Evolutionary conservation across 35 echinoderm and acorn worm species (phyloP).

Genomic region (Eucidaris tribuloides): DNA sequence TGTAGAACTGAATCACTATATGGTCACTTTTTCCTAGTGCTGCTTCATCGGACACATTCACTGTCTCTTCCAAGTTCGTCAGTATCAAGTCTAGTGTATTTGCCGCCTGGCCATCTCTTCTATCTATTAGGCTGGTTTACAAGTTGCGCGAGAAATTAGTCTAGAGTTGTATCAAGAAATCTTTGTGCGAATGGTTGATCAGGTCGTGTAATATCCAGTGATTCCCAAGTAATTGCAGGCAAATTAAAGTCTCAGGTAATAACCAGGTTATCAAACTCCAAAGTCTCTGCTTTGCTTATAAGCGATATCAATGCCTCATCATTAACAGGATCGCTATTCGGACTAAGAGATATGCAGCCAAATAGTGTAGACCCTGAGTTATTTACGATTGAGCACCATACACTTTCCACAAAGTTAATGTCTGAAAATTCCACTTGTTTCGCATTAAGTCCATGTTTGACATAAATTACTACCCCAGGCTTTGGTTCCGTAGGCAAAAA

Average conservation of each 20-base stretch:
- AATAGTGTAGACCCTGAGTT: background rate
- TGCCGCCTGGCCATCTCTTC: background rate
- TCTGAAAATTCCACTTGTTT: background rate
- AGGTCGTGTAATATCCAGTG: background rate
- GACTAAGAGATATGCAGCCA: background rate
- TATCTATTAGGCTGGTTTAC: background rate
- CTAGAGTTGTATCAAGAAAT: background rate
- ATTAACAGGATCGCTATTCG: background rate
- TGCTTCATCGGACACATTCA: background rate
- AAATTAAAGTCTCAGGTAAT: background rate
- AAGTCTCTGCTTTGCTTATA: background rate
- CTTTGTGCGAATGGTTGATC: slow-evolving; percentile 5
- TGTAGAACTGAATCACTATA: too few relatives aligned
- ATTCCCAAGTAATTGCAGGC: background rate
- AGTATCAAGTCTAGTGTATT: background rate
- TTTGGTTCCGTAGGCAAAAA: too few relatives aligned
- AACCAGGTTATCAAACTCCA: background rate
- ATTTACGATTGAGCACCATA: background rate
- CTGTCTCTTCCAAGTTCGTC: background rate
- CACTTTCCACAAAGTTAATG: background rate
- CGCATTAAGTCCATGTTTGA: background rate
- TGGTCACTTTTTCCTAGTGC: slow-evolving; percentile 2
- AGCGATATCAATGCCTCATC: background rate
- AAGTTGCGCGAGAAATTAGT: background rate
- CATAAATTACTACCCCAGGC: background rate